phyloP scores from a whole-genome alignment of 2,797 vertebrate species.

The Champsocephalus gunnari region DNA sequence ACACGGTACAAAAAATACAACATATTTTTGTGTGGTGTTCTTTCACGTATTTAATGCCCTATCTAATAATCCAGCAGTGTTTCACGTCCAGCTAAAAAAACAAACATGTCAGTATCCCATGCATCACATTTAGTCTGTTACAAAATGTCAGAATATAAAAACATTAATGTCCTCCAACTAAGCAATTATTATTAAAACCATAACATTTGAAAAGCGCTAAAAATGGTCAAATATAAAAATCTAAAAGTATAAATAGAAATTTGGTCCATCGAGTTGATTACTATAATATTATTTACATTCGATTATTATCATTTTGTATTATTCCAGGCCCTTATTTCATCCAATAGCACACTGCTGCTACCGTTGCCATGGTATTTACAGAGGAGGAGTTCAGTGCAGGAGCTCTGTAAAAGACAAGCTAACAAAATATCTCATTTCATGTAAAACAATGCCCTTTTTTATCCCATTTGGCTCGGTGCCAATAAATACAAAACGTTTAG shows the following conservation, averaged over 20 bases:
- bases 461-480: conserved; percentile 78
- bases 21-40: conserved; percentile 38
- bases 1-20: conserved; percentile 38
- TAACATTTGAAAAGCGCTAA: conserved; percentile 87
- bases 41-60: conserved; percentile 77
- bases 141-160: conserved; percentile 82
- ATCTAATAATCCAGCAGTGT: conserved; percentile 71
- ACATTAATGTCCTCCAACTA: conserved; percentile 84
- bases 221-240: conserved; percentile 98
- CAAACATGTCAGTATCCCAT: conserved; percentile 88
- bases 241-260: conserved; percentile 99
- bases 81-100: conserved; percentile 70
- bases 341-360: conserved; percentile 82
- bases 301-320: conserved; percentile 85
- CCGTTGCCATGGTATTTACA: conserved; percentile 87
- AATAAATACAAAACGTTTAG: conserved; percentile 85
- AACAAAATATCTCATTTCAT: conserved; percentile 83
- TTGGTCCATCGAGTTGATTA: conserved; percentile 92
- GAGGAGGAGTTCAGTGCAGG: conserved; percentile 82
- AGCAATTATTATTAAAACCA: conserved; percentile 86
- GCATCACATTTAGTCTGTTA: conserved; percentile 87
- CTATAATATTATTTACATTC: conserved; percentile 96
- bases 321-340: conserved; percentile 80
- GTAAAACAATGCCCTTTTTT: conserved; percentile 78
- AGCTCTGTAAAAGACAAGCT: conserved; percentile 84